A percentile compares a stretch with the other conserved stretches of the same genome.
These are phyloP conservation scores for Miniopterus natalensis DNA, from an alignment of 2,113 vertebrate genomes.

Conservation along the genomic window DNA sequence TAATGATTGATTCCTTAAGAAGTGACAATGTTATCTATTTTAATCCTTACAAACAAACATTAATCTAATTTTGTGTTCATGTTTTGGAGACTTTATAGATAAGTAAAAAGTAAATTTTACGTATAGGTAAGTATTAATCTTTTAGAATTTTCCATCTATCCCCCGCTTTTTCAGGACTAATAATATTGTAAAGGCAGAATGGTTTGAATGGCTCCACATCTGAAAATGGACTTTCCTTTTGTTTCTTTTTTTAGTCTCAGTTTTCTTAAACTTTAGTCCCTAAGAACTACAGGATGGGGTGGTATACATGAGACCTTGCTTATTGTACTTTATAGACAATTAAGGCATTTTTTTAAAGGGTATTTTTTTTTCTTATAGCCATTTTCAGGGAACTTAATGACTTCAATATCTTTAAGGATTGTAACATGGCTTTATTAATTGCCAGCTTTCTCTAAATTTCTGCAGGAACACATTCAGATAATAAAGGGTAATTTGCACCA, in stretches of 20 bases:
- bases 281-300: background rate
- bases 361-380: background rate
- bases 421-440: background rate
- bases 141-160: background rate
- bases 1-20: background rate
- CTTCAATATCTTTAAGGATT: background rate
- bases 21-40: background rate
- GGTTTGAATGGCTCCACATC: background rate
- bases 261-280: background rate
- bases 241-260: background rate
- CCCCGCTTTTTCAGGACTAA: background rate
- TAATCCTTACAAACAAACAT: background rate
- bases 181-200: background rate
- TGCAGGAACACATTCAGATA: background rate
- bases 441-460: background rate
- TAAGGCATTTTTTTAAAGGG: background rate
- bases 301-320: background rate
- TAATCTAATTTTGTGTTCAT: background rate
- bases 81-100: conserved; percentile 1
- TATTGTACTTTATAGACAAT: background rate
- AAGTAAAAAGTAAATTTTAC: background rate
- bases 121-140: background rate
- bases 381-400: background rate
- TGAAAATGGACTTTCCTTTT: background rate
- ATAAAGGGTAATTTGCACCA: background rate